Base-by-base conservation (phyloP, 2,888 invertebrate species). In the Troides helena region DNA sequence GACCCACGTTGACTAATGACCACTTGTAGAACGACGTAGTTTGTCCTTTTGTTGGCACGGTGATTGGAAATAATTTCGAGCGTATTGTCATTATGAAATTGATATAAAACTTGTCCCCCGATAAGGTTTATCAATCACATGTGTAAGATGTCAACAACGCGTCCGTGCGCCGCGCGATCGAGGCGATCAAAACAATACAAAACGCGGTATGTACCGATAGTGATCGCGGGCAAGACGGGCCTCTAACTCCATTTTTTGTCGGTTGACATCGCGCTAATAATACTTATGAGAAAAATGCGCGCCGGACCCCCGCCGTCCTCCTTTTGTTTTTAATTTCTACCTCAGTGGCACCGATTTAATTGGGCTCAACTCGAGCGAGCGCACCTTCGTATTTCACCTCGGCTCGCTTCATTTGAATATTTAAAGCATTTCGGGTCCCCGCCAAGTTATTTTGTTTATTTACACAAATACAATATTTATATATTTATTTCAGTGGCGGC, bases 321-420 rank as follows among this genome's bases (percentile, higher is more conserved):
- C 90, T 92, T 92, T 92, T 92, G 91, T 92, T 92, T 92, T 92
- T 92, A 92, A 92, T 92, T 92, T 92, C 92, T 91, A 92, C 92
- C 92, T 92, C 92, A 92, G 92, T 92, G 92, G 92, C 92, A 92
- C 89, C 90, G 88, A 90, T 92, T 92, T 92, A 92, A 92, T 92
- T 92, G 92, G 92, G 85, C 90, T 88, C 90, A 89, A 86, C 88
- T 89, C 91, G 89, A 86, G 82, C 90, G 87, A 86, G 90, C 87
- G 91, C 90, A 90, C 92, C 92, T 91, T 86, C 90, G 91, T 92
- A 92, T 91, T 91, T 92, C 90, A 91, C 90, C 88, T 89, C 89
- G 85, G 84, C 89, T 90, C 87, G 89, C 86, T 92, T 92, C 92
- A 92, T 92, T 92, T 92, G 90, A 92, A 92, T 92, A 92, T 92